Base-by-base conservation (phyloP, 2,113 vertebrate genomes). In the Nannospalax galili region DNA sequence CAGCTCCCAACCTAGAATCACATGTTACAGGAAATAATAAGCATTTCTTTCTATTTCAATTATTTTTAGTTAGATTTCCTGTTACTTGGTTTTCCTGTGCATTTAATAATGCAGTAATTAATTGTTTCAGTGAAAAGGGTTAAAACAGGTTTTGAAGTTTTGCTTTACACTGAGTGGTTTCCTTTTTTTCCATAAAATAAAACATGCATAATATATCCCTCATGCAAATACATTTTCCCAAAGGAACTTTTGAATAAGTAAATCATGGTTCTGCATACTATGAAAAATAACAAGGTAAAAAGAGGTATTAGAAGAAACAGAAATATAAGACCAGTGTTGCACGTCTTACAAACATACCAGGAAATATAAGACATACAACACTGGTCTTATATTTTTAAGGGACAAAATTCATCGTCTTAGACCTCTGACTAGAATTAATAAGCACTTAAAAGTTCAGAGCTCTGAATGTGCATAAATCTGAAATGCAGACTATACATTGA, bases 391-490 rank as follows among this genome's bases (percentile, higher is more conserved):
- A 77, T 70, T 84, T 40, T n/a, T 45, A 65, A 86, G 78, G 84
- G 87, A 24, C 65, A 89, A 79, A 93, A 94, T 81, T 77, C 24
- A 52, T 26, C n/a, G 92, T 73, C 28, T 42, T 12, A 70, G 73
- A 75, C 26, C 56, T 58, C 0, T 69, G 78, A 8, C 35, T 75
- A 65, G 70, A 92, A 88, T 16, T 77, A 40, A 82, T 28, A 91
- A 56, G 3, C 17, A 91, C 82, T 22, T 24, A 11, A 58, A 88
- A 78, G 73, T 8, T 82, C 48, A 84, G 78, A 92, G 58, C 60
- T 80, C 35, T 94, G 64, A 93, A 19, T 62, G 5, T 17, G 30
- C 35, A 1, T 52, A 81, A 35, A 8, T 64, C n/a, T 81, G 62
- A 94, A 73, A 60, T 8, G 7, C 7, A 92, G 30, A 88, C 80